phyloP scores from a whole-genome alignment of 2,113 vertebrate species.

The Chelonoidis abingdonii region DNA sequence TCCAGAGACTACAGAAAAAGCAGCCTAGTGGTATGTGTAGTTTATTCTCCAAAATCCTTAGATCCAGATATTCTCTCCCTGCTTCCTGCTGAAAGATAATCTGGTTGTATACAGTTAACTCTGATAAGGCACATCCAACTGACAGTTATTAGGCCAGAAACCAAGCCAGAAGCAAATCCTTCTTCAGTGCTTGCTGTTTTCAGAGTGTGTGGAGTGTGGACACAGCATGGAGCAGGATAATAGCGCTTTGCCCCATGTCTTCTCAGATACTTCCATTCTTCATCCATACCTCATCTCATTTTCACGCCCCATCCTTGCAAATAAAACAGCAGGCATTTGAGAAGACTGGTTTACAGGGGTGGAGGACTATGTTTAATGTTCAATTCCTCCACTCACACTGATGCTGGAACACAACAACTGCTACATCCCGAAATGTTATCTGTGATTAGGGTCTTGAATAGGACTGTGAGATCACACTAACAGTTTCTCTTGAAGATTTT shows the following conservation, averaged over 20 bases:
- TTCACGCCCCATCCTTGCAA: neutral
- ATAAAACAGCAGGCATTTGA: neutral
- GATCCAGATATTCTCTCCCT: neutral
- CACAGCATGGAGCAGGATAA: fast-evolving
- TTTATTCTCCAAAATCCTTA: neutral
- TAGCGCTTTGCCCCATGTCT: neutral
- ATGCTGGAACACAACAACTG: neutral
- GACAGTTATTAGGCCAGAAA: neutral
- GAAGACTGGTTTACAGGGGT: neutral
- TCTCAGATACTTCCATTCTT: neutral
- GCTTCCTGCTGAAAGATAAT: neutral
- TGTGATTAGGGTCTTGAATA: neutral
- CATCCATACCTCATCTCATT: neutral
- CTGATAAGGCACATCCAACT: neutral
- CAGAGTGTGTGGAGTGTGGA: neutral
- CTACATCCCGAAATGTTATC: fast-evolving
- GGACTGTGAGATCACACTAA: neutral
- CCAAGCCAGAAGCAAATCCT: neutral
- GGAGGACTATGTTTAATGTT: neutral
- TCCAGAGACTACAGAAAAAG: neutral
- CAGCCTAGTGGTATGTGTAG: neutral
- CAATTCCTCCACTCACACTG: neutral
- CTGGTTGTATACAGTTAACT: neutral
- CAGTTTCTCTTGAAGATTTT: neutral
- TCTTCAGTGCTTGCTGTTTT: neutral